Base-by-base conservation (phyloP, 92 coral and sea anemone species). In the Porites lobata region DNA sequence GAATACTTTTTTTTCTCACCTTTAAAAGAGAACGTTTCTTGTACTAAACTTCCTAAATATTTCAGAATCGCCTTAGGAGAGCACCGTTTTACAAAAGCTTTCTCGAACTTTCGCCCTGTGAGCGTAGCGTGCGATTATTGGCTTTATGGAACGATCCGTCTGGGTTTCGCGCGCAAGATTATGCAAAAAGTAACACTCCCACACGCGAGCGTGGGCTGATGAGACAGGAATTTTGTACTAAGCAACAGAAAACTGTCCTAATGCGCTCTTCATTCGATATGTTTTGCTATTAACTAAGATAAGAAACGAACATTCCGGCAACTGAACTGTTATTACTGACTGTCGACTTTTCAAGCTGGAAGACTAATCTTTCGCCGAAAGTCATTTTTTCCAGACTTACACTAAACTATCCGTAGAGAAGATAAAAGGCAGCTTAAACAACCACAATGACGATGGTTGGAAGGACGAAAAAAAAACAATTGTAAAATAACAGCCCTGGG, bases 161-260 rank as follows among this genome's bases (percentile, higher is more conserved):
- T 47, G 18, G 72, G 11, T 26, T 67, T 24, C 9, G 50, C 11
- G 47, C 47, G 26, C 57, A 72, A 38, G 8, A n/a, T 71, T 9
- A 50, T n/a, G 18, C 22, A 54, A 72, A 72, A 51, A 10, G 51
- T 21, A 75, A 75, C 64, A 75, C 53, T 52, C 62, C 26, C 78
- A 74, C 78, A 62, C 63, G 78, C 63, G 21, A 7, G 17, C 26
- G 47, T 21, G 21, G 54, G 47, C 15, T 11, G 10, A 22, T 17
- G 50, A 38, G 72, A 17, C 10, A 26, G 26, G 3, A 13, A 20
- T 51, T 53, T 51, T 1, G 19, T 17, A 26, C 24, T 17, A n/a
- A 50, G 22, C 21, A 72, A 22, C 18, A 47, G 6, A 22, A 9
- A 22, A 11, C 57, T 21, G 7, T 65, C 14, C 51, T 50, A 66